Base-by-base conservation (phyloP, 2,888 invertebrate genomes). In the Idaea dimidiata region DNA sequence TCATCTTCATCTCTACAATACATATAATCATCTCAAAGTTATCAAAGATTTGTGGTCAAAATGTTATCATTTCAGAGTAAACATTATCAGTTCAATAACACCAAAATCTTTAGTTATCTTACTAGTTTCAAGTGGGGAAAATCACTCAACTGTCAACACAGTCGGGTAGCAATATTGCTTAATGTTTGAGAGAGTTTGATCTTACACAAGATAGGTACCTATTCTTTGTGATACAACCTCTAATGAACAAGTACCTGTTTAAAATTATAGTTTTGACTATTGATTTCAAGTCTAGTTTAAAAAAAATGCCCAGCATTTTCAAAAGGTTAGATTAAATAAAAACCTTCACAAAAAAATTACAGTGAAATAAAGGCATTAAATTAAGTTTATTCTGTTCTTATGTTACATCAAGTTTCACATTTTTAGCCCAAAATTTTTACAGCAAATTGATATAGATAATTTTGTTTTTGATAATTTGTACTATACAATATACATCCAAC, bases 121-220 rank as follows among this genome's bases (percentile, higher is more conserved):
- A 32, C 53, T 59, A 33, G 14, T 43, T 43, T 43, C 14, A 43
- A 43, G 43, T 7, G 43, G 43, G 43, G 43, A 43, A 65, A 72
- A 66, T 69, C 74, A 73, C 61, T 71, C 73, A 71, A 67, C 66
- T 68, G 73, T 70, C 64, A 72, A 71, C 43, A 43, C 10, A 10
- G 43, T 43, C 10, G 7, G 43, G 10, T 43, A 8, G 43, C 6
- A 66, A 31, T 54, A 59, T 77, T 75, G 70, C 67, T 32, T 64
- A 73, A 73, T 66, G 63, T 54, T 63, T 64, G 7, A 57, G 7
- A 57, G 60, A 65, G 18, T 59, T 43, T 7, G 3, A 43, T 14
- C 60, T 68, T 66, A 54, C 66, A 65, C 66, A 69, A 69, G 43
- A 43, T 8, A 43, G 8, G 8, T 43, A 10, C 3, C 14, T 32